Evolutionary conservation across 1,140 invertebrate genomes (phyloP).

Genomic region (Dufourea novaeangliae): DNA sequence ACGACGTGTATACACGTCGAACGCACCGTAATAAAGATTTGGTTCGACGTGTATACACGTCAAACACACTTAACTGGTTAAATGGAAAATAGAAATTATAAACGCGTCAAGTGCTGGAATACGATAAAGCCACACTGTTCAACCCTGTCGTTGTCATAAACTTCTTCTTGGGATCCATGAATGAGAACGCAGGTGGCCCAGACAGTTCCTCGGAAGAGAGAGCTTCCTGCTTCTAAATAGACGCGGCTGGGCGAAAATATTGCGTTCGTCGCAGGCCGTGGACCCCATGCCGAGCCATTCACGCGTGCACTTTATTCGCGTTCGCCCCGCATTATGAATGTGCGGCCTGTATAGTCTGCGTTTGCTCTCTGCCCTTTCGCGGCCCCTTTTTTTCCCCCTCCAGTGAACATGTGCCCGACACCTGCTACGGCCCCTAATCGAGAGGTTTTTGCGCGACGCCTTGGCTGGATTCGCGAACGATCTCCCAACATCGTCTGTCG

Average conservation of each 20-base stretch:
- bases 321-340: constrained; percentile 36
- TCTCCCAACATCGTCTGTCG: not conserved
- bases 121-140: too few relatives aligned
- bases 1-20: too few relatives aligned
- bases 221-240: constrained; percentile 48
- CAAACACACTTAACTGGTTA: too few relatives aligned
- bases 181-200: constrained; percentile 40
- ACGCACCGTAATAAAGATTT: too few relatives aligned
- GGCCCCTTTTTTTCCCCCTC: constrained; percentile 9
- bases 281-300: constrained; percentile 53
- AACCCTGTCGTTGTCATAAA: too few relatives aligned
- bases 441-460: constrained; percentile 18
- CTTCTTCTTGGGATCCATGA: constrained; percentile 19
- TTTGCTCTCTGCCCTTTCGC: constrained; percentile 16
- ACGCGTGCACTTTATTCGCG: constrained; percentile 48
- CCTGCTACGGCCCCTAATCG: constrained; percentile 37
- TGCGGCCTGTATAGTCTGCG: constrained; percentile 31
- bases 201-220: constrained; percentile 3
- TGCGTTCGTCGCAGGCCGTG: constrained; percentile 39
- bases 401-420: constrained; percentile 46
- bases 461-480: constrained; percentile 26
- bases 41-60: too few relatives aligned
- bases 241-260: constrained; percentile 29
- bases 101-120: too few relatives aligned
- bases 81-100: too few relatives aligned